Evolutionary conservation across 2,888 invertebrate species (phyloP), one percentile per base, ranked within the genome.

Genomic region (Aphidoletes aphidimyza): DNA sequence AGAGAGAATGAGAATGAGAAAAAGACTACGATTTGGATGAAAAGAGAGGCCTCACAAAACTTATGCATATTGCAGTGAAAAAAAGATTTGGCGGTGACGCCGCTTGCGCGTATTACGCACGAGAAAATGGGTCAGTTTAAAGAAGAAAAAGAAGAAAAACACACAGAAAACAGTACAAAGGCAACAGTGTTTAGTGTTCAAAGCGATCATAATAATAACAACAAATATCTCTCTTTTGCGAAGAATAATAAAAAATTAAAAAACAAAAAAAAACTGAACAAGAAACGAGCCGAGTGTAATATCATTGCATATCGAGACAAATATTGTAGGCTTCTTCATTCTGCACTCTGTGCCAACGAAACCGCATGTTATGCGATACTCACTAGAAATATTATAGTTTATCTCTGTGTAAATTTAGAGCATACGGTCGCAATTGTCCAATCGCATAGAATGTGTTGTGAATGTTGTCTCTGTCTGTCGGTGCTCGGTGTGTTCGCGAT

Each of bases 311-410:
- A n/a, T n/a, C n/a, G n/a, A n/a, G n/a, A n/a, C 30, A 69, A 69
- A 69, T 69, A 30, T 69, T 69, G 69, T 69, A 34, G 69, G 69
- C 34, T 69, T 69, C 69, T 69, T 69, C 1, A 2, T 2, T 54
- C n/a, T 26, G 22, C 22, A n/a, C n/a, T n/a, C n/a, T n/a, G n/a
- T n/a, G n/a, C n/a, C n/a, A n/a, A n/a, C n/a, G n/a, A 11, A 69
- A 34, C 69, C 69, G 69, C 69, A 69, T 69, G 69, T 69, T 69
- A 69, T 69, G 30, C 69, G 69, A 69, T 69, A 69, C 69, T n/a
- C 19, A 69, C 69, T 69, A 69, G 69, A 30, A 69, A 69, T 69
- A 69, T 69, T 69, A 69, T 30, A 69, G 34, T 30, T 30, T 14
- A 69, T 30, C 26, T 30, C 69, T 69, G 54, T 11, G 54, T 22